Percentiles rank a stretch among this genome's conserved stretches.
phyloP scores from a whole-genome alignment of 2,888 invertebrate species.

The Leucoptera coffeella region DNA sequence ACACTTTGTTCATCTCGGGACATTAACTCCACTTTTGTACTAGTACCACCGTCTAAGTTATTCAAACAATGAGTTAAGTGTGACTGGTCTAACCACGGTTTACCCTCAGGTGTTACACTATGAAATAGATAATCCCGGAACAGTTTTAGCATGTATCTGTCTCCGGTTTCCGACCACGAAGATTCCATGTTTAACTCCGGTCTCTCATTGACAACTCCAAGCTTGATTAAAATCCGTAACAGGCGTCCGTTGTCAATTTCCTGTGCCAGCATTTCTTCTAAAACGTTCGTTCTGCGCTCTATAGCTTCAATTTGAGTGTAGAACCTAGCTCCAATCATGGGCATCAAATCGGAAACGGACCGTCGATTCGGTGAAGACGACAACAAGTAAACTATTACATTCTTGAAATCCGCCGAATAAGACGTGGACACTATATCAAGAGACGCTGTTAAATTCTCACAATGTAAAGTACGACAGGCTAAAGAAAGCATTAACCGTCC shows the following conservation, averaged over 20 bases:
- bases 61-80: slow-evolving; percentile 92
- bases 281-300: slow-evolving; percentile 78
- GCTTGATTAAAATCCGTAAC: slow-evolving; percentile 83
- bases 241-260: slow-evolving; percentile 95
- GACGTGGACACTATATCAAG: slow-evolving; percentile 84
- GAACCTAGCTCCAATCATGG: slow-evolving; percentile 97
- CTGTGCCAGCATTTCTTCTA: slow-evolving; percentile 85
- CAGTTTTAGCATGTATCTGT: slow-evolving; percentile 95
- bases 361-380: slow-evolving; percentile 57
- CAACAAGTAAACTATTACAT: slow-evolving; percentile 84
- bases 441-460: slow-evolving; percentile 83
- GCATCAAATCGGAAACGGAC: slow-evolving; percentile 94
- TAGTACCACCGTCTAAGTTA: slow-evolving; percentile 79
- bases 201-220: slow-evolving; percentile 91
- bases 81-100: slow-evolving; percentile 95
- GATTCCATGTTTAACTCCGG: slow-evolving; percentile 94
- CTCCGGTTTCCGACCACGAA: slow-evolving; percentile 96
- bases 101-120: slow-evolving; percentile 85
- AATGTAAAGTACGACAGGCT: slow-evolving; percentile 88
- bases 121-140: slow-evolving; percentile 98
- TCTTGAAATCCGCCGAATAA: slow-evolving; percentile 91
- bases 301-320: slow-evolving; percentile 80
- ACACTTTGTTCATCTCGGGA: slow-evolving; percentile 96
- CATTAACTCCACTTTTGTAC: slow-evolving; percentile 86
- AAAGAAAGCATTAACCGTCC: slow-evolving; percentile 88